Conservation (phyloP, 37 sponge, comb jelly and placozoan species). For the Theonella swinhoei region DNA sequence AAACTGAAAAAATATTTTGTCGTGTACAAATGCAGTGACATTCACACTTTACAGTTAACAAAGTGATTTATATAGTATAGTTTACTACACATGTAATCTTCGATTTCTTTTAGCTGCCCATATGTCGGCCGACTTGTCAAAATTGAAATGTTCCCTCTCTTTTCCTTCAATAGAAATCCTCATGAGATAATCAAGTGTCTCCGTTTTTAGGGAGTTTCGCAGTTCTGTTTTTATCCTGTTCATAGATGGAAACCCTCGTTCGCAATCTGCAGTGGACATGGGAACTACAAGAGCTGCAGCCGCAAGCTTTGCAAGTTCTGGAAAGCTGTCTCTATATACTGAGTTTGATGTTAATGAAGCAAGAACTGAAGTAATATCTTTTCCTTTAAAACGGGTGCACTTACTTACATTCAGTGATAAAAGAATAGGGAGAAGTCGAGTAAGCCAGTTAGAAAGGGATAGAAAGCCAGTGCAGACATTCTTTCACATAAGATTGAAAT, state of each 20-base stretch:
- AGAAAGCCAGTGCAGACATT: no score
- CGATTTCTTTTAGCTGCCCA: slow-evolving; percentile 33
- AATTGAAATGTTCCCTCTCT: slow-evolving; percentile 10
- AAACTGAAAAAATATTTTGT: no score
- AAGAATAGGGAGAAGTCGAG: no score
- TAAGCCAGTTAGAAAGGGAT: no score
- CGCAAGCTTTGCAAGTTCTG: slow-evolving; percentile 17
- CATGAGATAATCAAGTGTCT: slow-evolving; percentile 11
- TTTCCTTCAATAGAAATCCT: slow-evolving; percentile 22
- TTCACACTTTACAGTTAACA: not conserved
- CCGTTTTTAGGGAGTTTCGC: slow-evolving; percentile 18
- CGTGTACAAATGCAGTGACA: not conserved
- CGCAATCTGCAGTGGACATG: slow-evolving; percentile 45
- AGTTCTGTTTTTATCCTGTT: slow-evolving; percentile 35
- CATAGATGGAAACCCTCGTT: slow-evolving; percentile 38
- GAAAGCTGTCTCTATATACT: slow-evolving; percentile 21
- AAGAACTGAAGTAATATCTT: not conserved
- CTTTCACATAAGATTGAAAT: no score
- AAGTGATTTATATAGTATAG: no score
- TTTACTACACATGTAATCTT: slow-evolving; percentile 1
- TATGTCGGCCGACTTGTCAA: slow-evolving; percentile 38
- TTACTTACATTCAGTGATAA: no score
- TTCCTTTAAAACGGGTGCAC: no score
- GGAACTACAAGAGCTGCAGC: slow-evolving; percentile 18
- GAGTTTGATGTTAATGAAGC: not conserved